phyloP scores from a whole-genome alignment of 2,797 vertebrate genomes.

The Masticophis lateralis region DNA sequence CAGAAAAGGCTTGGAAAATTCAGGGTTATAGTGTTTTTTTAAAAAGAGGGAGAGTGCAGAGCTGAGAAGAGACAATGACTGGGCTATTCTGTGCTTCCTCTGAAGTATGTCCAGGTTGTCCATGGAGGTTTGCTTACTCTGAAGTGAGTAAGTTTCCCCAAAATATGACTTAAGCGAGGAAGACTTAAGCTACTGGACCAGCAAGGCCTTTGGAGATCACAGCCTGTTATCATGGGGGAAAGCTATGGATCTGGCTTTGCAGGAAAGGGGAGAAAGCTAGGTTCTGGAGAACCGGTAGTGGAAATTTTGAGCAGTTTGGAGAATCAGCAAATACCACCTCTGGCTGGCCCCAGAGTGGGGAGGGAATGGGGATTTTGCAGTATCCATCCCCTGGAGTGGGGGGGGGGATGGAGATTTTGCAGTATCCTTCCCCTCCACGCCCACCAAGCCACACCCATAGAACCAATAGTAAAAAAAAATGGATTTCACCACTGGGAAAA shows the following conservation, averaged over 20 bases:
- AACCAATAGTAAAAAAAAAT: too few species aligned
- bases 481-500: background rate
- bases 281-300: too few species aligned
- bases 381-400: too few species aligned
- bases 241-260: background rate
- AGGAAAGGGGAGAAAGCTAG: background rate
- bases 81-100: background rate
- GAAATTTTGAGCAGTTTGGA: too few species aligned
- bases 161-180: background rate
- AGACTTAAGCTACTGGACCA: background rate
- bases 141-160: background rate
- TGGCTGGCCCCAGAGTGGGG: too few species aligned
- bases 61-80: background rate
- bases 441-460: too few species aligned
- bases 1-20: background rate
- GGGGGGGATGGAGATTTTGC: too few species aligned
- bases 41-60: background rate
- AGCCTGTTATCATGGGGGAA: background rate
- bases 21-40: background rate
- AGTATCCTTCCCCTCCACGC: too few species aligned
- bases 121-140: background rate
- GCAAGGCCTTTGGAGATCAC: background rate
- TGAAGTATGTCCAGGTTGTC: background rate
- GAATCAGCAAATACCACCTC: too few species aligned
- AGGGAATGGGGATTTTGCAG: too few species aligned